These are phyloP conservation scores for Euphydryas editha DNA, from an alignment of 2,888 invertebrate genomes.

Conservation along the genomic window DNA sequence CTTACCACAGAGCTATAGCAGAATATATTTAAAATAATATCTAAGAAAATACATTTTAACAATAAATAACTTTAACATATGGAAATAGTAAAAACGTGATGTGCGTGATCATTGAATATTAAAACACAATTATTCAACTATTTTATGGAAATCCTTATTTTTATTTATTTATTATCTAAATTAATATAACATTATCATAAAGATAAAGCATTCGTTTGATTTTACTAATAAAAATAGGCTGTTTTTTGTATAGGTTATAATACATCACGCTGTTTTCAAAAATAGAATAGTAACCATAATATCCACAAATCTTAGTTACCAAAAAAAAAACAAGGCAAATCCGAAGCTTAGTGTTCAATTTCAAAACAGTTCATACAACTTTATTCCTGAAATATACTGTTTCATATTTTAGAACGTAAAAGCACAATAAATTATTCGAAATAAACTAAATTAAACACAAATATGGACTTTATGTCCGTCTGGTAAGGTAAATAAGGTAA, in stretches of 20 bases:
- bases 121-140: neutral
- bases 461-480: conserved; percentile 22
- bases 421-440: conserved; percentile 13
- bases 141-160: neutral
- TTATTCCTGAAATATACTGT: conserved; percentile 14
- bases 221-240: no score
- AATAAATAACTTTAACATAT: neutral
- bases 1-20: no score
- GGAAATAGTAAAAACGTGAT: neutral
- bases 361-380: neutral
- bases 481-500: conserved; percentile 7
- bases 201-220: no score
- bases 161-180: no score
- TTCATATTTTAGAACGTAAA: conserved; percentile 14
- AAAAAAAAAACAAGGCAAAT: neutral
- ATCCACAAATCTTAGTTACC: no score
- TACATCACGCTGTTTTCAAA: no score
- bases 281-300: no score
- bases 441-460: conserved; percentile 9
- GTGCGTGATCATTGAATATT: neutral
- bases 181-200: no score
- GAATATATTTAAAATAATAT: no score
- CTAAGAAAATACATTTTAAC: no score
- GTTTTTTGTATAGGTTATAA: no score
- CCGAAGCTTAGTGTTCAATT: neutral